Evolutionary conservation across 2,113 vertebrate genomes (phyloP).

Genomic region (Corvus moneduloides): DNA sequence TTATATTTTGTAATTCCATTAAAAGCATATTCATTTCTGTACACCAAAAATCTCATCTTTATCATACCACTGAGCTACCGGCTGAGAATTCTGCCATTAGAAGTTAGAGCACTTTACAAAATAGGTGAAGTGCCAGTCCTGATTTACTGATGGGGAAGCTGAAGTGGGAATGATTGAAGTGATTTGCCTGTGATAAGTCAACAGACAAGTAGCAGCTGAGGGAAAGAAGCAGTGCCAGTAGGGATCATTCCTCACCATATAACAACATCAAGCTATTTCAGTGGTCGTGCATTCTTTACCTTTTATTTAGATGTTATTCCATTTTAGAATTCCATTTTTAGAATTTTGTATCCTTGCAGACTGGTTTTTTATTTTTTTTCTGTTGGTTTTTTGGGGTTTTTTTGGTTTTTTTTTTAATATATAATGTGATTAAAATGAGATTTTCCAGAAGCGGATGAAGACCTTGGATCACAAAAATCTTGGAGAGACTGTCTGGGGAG

Average conservation of each 20-base stretch:
- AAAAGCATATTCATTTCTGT: background rate
- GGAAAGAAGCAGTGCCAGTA: background rate
- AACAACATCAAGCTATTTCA: background rate
- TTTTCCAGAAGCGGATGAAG: background rate
- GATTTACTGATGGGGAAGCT: background rate
- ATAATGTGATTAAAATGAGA: background rate
- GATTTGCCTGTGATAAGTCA: background rate
- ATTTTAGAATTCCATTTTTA: background rate
- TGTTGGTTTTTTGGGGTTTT: too few relatives aligned
- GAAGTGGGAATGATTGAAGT: background rate
- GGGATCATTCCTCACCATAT: background rate
- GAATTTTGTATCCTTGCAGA: background rate
- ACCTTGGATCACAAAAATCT: background rate
- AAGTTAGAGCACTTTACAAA: background rate
- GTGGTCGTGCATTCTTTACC: background rate
- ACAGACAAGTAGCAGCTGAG: background rate
- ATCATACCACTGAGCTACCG: background rate
- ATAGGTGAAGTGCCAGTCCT: background rate
- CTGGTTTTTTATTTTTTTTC: background rate
- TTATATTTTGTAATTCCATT: background rate
- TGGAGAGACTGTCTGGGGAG: background rate
- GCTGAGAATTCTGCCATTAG: background rate
- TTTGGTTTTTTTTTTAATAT: background rate
- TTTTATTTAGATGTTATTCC: background rate
- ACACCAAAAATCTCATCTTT: background rate